Evolutionary conservation across 1,140 invertebrate genomes (phyloP).

Genomic region (Saccostrea echinata): DNA sequence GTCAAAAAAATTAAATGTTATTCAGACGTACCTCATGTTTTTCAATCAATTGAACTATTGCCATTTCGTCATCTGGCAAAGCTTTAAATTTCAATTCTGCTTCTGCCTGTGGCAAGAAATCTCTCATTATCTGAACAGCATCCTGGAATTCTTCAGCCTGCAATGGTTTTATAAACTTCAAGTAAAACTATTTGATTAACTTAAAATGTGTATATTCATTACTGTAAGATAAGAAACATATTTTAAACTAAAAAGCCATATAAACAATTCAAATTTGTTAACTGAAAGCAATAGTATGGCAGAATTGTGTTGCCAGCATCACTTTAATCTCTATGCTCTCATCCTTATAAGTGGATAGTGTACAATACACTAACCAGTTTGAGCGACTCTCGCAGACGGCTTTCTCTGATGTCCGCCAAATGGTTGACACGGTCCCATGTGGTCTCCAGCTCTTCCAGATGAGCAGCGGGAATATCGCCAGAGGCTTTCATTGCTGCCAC

Average conservation of each 20-base stretch:
- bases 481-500: conserved; percentile 94
- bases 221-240: not conserved
- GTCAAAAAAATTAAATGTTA: not conserved
- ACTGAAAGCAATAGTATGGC: not conserved
- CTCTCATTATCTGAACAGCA: conserved; percentile 94
- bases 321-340: not conserved
- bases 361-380: conserved; percentile 79
- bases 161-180: not conserved
- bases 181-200: too few relatives aligned
- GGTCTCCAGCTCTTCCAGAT: conserved; percentile 89
- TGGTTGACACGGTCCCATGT: conserved; percentile 92
- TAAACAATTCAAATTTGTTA: too few relatives aligned
- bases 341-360: not conserved
- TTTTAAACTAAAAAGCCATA: not conserved
- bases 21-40: conserved; percentile 86
- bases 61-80: conserved; percentile 94
- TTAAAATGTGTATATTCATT: not conserved
- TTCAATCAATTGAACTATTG: conserved; percentile 90
- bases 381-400: conserved; percentile 90
- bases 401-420: conserved; percentile 88
- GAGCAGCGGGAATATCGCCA: conserved; percentile 85
- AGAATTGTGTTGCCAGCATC: too few relatives aligned
- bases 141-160: conserved; percentile 96
- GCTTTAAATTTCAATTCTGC: conserved; percentile 93
- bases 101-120: conserved; percentile 93